A percentile compares a stretch with the other conserved stretches of the same genome.
These are phyloP conservation scores for Aphaenogaster floridana DNA, from an alignment of 1,140 invertebrate species.

Conservation along the genomic window DNA sequence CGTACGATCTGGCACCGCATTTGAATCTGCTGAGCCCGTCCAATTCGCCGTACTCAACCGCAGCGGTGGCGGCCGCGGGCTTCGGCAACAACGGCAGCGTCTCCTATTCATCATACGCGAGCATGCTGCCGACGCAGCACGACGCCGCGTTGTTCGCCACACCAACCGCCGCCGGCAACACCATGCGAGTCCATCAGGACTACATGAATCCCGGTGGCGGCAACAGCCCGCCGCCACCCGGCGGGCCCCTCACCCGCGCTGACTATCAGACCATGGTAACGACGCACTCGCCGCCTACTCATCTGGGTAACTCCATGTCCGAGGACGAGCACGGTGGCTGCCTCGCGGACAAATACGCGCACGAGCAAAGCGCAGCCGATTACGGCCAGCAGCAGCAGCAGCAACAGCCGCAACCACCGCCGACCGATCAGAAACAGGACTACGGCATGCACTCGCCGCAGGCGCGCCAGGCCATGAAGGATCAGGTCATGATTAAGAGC, in stretches of 20 bases:
- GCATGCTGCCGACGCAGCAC: conserved; percentile 89
- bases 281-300: conserved; percentile 89
- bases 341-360: conserved; percentile 88
- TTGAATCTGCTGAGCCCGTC: conserved; percentile 91
- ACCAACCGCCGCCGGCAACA: conserved; percentile 78
- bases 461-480: conserved; percentile 86
- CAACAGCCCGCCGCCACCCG: conserved; percentile 84
- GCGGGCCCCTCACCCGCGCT: conserved; percentile 85
- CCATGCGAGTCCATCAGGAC: conserved; percentile 89
- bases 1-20: conserved; percentile 91
- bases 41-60: conserved; percentile 89
- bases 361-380: conserved; percentile 85
- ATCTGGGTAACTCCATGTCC: conserved; percentile 84
- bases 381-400: conserved; percentile 87
- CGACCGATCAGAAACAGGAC: conserved; percentile 86
- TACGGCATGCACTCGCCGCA: conserved; percentile 87
- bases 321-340: conserved; percentile 87
- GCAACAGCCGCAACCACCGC: conserved; percentile 82
- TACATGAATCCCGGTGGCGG: conserved; percentile 88
- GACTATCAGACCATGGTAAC: conserved; percentile 90
- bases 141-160: conserved; percentile 89
- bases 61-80: conserved; percentile 80
- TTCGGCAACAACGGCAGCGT: conserved; percentile 86
- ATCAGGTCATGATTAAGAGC: conserved; percentile 88
- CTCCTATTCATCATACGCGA: conserved; percentile 88